A percentile compares a stretch with the other conserved stretches of the same genome.
Evolutionary conservation across 2,888 invertebrate species (phyloP).

Genomic region (Bembecia ichneumoniformis): DNA sequence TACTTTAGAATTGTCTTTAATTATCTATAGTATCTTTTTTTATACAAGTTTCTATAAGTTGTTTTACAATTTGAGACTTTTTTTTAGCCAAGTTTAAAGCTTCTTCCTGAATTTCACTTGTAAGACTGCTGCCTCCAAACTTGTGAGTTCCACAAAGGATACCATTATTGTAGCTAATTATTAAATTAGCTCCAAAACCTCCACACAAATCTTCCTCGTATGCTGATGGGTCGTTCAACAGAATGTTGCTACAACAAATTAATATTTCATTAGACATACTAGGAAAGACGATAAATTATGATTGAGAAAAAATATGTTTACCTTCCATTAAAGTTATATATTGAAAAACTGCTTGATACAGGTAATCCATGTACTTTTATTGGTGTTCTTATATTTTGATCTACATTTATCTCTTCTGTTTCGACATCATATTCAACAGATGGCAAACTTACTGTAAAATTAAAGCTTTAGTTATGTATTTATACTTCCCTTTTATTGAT

Average conservation of each 20-base stretch:
- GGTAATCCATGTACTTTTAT: slow-evolving; percentile 75
- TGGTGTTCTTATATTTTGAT: slow-evolving; percentile 62
- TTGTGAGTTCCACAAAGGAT: slow-evolving; percentile 79
- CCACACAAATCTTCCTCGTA: slow-evolving; percentile 85
- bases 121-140: slow-evolving; percentile 79
- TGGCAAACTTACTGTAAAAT: slow-evolving; percentile 77
- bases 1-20: neutral
- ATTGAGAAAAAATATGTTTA: slow-evolving; percentile 11
- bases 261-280: neutral
- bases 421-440: slow-evolving; percentile 77
- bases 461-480: too few relatives aligned
- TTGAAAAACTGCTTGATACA: slow-evolving; percentile 80
- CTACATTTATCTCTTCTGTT: slow-evolving; percentile 76
- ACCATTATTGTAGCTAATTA: slow-evolving; percentile 77
- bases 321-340: slow-evolving; percentile 77
- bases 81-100: slow-evolving; percentile 75
- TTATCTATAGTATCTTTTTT: slow-evolving; percentile 15
- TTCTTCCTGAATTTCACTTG: slow-evolving; percentile 67
- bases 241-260: slow-evolving; percentile 69
- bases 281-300: neutral
- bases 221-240: slow-evolving; percentile 84
- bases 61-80: slow-evolving; percentile 66
- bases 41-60: slow-evolving; percentile 48
- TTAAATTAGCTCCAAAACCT: slow-evolving; percentile 73
- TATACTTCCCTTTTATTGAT: too few relatives aligned